Evolutionary conservation across 2,797 vertebrate species (phyloP), one percentile per base, ranked within the genome.

Genomic region (Alfaro cultratus): DNA sequence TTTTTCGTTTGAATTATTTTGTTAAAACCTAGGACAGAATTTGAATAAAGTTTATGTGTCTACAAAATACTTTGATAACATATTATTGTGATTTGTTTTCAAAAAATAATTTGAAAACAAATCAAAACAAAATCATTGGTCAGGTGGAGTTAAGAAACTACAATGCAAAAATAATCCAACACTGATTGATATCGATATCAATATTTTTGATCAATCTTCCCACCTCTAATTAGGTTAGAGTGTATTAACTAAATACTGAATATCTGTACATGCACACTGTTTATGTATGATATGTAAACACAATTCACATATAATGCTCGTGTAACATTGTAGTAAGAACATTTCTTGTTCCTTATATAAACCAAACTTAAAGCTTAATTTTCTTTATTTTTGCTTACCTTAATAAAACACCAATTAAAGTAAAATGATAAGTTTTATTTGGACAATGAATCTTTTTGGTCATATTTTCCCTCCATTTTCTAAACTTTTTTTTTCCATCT

Each of bases 401-500:
- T 16, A 34, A 16, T 62, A 31, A 60, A 60, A 31, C 29, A 60
- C 13, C 12, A 26, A 7, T 31, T 60, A 7, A 62, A 62, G 13
- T 62, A 31, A 62, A 62, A 83, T 70, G 49, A 46, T 80, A 77
- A 75, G 74, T 84, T 78, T 77, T 68, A 53, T 53, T 51, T 67
- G 76, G 76, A 74, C 76, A 78, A 79, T 70, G 75, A 55, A 71
- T 80, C 47, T 83, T 80, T 76, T 47, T 41, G 86, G 87, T 81
- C 60, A 85, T 85, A 81, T 87, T 45, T 80, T 79, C 2, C 18
- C 16, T 1, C 68, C 41, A 74, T 86, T 87, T 87, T 88, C 87
- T 83, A 84, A 90, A 92, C 86, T 92, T 93, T 90, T 86, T 87
- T 79, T 62, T 71, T 64, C 57, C 53, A 21, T 83, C 76, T 86